Conservation (phyloP, 2,113 vertebrate species). For the Heliornis fulica region DNA sequence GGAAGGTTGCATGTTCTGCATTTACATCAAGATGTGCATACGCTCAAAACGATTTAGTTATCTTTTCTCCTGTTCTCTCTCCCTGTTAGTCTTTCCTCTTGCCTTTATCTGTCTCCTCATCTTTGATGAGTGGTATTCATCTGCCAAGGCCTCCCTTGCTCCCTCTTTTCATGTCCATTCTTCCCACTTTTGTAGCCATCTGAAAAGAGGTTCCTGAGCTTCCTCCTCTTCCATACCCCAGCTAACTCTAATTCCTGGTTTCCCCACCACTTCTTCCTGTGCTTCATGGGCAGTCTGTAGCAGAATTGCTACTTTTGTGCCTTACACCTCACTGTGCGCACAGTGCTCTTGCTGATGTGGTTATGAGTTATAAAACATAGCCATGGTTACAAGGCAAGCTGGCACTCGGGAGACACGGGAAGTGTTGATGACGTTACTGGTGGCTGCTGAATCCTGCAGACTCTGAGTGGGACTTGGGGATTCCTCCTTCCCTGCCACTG, state of each 20-base stretch:
- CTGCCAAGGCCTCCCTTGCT: background rate
- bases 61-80: background rate
- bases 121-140: background rate
- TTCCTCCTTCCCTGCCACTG: background rate
- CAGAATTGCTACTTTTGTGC: background rate
- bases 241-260: background rate
- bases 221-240: background rate
- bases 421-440: background rate
- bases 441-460: background rate
- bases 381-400: background rate
- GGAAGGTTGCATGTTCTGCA: background rate
- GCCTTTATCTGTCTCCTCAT: background rate
- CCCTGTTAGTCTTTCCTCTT: background rate
- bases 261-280: background rate
- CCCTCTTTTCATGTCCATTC: background rate
- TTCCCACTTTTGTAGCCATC: background rate
- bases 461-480: background rate
- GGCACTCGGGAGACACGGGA: background rate
- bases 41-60: background rate
- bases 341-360: background rate
- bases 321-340: background rate
- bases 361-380: background rate
- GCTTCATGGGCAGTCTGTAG: background rate
- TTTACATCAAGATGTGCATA: background rate
- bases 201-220: background rate